These are phyloP conservation scores for Phylloscopus trochilus DNA, from an alignment of 2,113 vertebrate species.

Conservation along the genomic window DNA sequence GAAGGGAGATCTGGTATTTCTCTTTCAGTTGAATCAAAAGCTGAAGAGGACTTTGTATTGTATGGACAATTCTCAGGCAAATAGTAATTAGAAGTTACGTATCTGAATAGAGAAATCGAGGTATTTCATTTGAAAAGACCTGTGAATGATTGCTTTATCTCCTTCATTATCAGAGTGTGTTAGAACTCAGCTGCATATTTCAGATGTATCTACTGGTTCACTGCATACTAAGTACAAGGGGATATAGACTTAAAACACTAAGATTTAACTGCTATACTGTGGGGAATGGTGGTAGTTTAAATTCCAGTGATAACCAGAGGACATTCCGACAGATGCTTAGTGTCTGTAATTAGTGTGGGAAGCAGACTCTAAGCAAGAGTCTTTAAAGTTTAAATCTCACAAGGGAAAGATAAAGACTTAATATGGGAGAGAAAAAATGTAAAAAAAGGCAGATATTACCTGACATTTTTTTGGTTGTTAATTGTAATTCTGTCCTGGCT, in stretches of 20 bases:
- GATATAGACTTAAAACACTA: not conserved
- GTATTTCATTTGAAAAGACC: conserved; percentile 3
- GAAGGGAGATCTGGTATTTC: not conserved
- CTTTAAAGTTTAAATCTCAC: conserved; percentile 51
- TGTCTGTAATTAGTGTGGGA: conserved; percentile 52
- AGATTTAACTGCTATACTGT: conserved; percentile 17
- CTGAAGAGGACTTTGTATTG: not conserved
- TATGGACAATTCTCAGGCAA: not conserved
- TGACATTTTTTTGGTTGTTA: not conserved
- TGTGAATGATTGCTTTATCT: not conserved
- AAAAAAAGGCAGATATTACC: not conserved
- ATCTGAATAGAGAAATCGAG: not conserved
- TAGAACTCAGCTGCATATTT: not conserved
- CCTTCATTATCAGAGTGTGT: not conserved
- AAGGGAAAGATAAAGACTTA: conserved; percentile 19
- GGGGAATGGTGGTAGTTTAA: conserved; percentile 20
- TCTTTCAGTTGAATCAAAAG: not conserved
- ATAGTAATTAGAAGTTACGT: not conserved
- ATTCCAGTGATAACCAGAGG: conserved; percentile 35
- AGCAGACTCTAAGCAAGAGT: conserved; percentile 9
- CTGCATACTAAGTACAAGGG: not conserved
- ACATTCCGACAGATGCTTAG: conserved; percentile 21
- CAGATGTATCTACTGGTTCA: not conserved
- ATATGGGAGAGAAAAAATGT: not conserved
- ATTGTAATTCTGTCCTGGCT: not conserved